phyloP scores from a whole-genome alignment of 2,113 vertebrate species.

The Leptobrachium ailaonicum region DNA sequence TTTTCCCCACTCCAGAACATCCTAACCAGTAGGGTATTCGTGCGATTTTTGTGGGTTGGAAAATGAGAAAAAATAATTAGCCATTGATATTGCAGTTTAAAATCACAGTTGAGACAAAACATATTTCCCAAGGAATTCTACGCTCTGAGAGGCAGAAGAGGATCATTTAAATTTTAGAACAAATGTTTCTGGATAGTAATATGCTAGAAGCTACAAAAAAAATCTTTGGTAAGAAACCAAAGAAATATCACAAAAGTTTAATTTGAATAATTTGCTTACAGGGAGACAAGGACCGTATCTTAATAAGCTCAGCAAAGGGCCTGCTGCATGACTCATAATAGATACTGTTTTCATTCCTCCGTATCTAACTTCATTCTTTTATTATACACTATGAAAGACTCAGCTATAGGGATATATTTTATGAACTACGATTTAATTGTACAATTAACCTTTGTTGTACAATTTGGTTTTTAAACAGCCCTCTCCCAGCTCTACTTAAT shows the following conservation, averaged over 20 bases:
- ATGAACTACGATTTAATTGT: conserved; percentile 47
- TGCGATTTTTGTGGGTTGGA: too few relatives aligned
- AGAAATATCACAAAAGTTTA: conserved; percentile 17
- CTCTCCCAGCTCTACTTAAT: conserved; percentile 24
- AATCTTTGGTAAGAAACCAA: not conserved
- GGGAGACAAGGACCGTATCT: conserved; percentile 35
- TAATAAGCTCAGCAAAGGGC: conserved; percentile 28
- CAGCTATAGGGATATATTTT: conserved; percentile 44
- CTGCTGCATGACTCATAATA: conserved; percentile 36
- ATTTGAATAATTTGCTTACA: conserved; percentile 7
- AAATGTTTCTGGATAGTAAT: not conserved
- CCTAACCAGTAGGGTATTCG: too few relatives aligned
- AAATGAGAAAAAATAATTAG: too few relatives aligned
- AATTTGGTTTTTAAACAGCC: conserved; percentile 40
- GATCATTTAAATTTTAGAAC: not conserved
- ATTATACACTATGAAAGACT: conserved; percentile 47
- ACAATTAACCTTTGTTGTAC: conserved; percentile 48
- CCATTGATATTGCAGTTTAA: not conserved
- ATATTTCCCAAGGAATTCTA: not conserved
- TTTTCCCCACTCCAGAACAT: too few relatives aligned
- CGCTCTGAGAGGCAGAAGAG: not conserved
- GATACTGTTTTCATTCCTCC: conserved; percentile 19
- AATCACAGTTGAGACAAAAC: not conserved
- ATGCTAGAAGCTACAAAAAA: not conserved
- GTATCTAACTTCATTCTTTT: conserved; percentile 38